Base-by-base conservation (phyloP, 2,113 vertebrate genomes). In the Prunella fulvescens region DNA sequence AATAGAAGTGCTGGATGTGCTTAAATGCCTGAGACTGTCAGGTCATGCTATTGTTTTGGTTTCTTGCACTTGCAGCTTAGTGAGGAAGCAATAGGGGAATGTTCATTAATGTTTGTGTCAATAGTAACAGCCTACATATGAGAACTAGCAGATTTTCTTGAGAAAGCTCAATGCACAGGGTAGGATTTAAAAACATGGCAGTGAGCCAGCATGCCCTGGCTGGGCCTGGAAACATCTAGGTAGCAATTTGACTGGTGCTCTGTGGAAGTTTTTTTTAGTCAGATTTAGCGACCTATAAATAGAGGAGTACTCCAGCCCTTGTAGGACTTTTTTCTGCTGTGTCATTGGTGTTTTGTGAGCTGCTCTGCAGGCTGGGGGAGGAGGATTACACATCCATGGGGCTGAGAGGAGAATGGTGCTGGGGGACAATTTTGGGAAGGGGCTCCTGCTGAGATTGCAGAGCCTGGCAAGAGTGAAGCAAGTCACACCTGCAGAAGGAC, bases 191-290 rank as follows among this genome's bases (percentile, higher is more conserved):
- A 92, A 88, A n/a, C 18, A 15, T 80, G 92, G 86, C 95, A 88
- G 64, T 42, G 47, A 83, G 90, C 88, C 90, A 97, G 86, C 42
- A 58, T 3, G 4, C 79, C 56, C 82, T 69, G 82, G 45, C 82
- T 95, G 82, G 58, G 76, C 33, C 69, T 93, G 86, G 86, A 94
- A 96, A 58, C 86, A 50, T 83, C 94, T 92, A 86, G 92, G 96
- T 94, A 90, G 79, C 86, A 92, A 92, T 97, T 80, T 92, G 93
- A 90, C 81, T 94, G 83, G 71, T 88, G 88, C 76, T 86, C 88
- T 90, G 44, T 40, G 82, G 62, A 92, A 91, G 44, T 67, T 58
- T 93, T 61, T 91, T 92, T 79, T 12, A 58, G 74, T 95, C 86
- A 71, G 80, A 81, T 88, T 94, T 93, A 94, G 76, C 17, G 2